These are phyloP conservation scores for Eufriesea mexicana DNA, from an alignment of 1,140 invertebrate species.

Conservation along the genomic window DNA sequence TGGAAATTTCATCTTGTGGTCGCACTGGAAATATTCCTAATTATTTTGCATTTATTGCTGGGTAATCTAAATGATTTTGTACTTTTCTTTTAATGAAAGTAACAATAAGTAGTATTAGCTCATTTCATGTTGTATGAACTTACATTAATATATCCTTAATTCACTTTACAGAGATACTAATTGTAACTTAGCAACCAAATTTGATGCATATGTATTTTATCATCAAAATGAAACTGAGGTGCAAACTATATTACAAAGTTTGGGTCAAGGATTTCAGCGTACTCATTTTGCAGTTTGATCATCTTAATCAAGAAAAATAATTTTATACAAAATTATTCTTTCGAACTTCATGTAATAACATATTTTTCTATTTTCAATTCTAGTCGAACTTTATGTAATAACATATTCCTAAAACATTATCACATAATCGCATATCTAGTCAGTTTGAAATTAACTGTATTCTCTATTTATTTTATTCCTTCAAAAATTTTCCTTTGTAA, in stretches of 20 bases:
- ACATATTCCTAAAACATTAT: not conserved
- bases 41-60: conserved; percentile 86
- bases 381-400: not conserved
- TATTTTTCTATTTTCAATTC: too few relatives aligned
- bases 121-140: not conserved
- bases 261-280: conserved; percentile 80
- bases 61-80: conserved; percentile 77
- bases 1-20: conserved; percentile 87
- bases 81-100: conserved; percentile 22
- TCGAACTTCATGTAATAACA: not conserved
- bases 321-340: not conserved
- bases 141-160: conserved; percentile 38
- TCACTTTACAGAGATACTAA: conserved; percentile 83
- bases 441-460: conserved; percentile 6
- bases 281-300: conserved; percentile 79
- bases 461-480: not conserved
- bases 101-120: not conserved
- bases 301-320: not conserved
- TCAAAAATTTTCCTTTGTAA: not conserved
- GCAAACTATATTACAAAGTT: conserved; percentile 79
- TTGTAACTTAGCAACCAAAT: conserved; percentile 83
- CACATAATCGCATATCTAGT: conserved; percentile 26
- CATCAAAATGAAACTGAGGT: conserved; percentile 80
- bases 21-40: conserved; percentile 82
- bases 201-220: conserved; percentile 84